These are phyloP conservation scores for Rhodophaea formosa DNA, from an alignment of 2,888 invertebrate genomes.

Conservation along the genomic window DNA sequence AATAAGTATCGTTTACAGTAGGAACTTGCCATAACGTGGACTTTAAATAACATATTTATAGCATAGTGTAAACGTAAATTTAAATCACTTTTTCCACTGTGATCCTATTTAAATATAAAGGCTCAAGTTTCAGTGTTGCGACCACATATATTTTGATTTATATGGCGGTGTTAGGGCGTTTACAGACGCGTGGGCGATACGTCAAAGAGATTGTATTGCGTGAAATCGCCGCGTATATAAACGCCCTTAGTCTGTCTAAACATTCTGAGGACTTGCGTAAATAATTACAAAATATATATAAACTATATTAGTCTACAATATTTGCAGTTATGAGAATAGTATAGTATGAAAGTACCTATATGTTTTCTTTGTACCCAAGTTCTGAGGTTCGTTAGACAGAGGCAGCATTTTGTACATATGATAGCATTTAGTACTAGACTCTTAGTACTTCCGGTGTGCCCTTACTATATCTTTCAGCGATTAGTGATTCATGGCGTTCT, in stretches of 20 bases:
- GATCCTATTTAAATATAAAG: constrained; percentile 77
- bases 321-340: constrained; percentile 11
- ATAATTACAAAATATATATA: constrained; percentile 14
- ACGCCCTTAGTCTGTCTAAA: constrained; percentile 24
- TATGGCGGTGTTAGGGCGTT: constrained; percentile 34
- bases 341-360: constrained; percentile 12
- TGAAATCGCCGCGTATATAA: constrained; percentile 17
- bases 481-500: constrained; percentile 56
- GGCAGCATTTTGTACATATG: constrained; percentile 66
- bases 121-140: constrained; percentile 75
- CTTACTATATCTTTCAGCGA: constrained; percentile 65
- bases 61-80: constrained; percentile 66
- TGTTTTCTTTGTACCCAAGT: constrained; percentile 12
- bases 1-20: constrained; percentile 67
- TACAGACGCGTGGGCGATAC: constrained; percentile 11
- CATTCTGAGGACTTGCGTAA: constrained; percentile 20
- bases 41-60: constrained; percentile 65
- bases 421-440: constrained; percentile 63
- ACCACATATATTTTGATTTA: constrained; percentile 48
- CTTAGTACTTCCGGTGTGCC: constrained; percentile 74
- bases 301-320: constrained; percentile 5
- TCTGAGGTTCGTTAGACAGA: constrained; percentile 23
- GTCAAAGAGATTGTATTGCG: constrained; percentile 1
- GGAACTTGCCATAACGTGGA: constrained; percentile 79
- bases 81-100: constrained; percentile 81